These are phyloP conservation scores for Pocillopora damicornis DNA, from an alignment of 64 coral and sea anemone genomes.

Conservation along the genomic window DNA sequence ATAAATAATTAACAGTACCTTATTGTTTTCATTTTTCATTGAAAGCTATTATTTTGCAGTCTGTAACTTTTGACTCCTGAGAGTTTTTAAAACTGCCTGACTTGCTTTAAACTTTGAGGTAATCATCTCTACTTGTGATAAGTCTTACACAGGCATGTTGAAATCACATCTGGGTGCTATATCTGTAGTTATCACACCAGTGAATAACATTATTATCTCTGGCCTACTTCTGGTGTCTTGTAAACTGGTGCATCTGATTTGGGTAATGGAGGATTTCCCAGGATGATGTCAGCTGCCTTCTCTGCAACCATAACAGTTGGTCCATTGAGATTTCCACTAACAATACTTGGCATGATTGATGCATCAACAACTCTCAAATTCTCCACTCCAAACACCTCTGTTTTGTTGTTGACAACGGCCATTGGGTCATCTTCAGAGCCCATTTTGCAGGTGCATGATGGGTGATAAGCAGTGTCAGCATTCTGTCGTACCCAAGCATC, in stretches of 20 bases:
- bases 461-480: slow-evolving; percentile 69
- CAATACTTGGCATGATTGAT: slow-evolving; percentile 79
- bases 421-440: slow-evolving; percentile 55
- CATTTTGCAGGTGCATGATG: slow-evolving; percentile 87
- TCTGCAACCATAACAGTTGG: slow-evolving; percentile 81
- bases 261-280: slow-evolving; percentile 53
- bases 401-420: slow-evolving; percentile 71
- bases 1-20: no score
- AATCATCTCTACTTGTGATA: no score
- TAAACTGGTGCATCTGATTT: slow-evolving; percentile 47
- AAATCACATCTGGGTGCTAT: no score
- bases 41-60: no score
- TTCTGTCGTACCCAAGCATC: slow-evolving; percentile 63
- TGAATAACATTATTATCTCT: slow-evolving; percentile 23
- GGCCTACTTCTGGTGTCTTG: slow-evolving; percentile 61
- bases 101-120: no score
- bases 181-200: no score
- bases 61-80: no score
- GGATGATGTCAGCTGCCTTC: slow-evolving; percentile 62
- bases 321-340: slow-evolving; percentile 83
- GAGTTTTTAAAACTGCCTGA: no score
- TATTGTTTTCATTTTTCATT: no score
- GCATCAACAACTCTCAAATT: slow-evolving; percentile 64
- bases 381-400: slow-evolving; percentile 46
- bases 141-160: no score